Base-by-base conservation (phyloP, 1,140 invertebrate species). In the Drosophila malerkotliana region DNA sequence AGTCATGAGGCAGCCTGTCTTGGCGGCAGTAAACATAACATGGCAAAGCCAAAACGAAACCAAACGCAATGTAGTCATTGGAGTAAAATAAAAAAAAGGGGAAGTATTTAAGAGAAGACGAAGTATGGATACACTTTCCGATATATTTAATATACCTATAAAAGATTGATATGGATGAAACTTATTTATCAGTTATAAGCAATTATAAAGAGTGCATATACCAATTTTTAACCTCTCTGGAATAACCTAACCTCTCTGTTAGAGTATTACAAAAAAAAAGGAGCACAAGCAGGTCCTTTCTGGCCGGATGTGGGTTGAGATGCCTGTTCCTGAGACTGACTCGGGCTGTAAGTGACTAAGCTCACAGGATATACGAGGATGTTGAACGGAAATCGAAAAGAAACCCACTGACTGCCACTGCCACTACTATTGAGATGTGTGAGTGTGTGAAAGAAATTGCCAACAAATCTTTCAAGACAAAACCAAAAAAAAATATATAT, bases 391-490 rank as follows among this genome's bases (percentile, higher is more conserved):
- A 78, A 85, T 87, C 69, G 82, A 87, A 81, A 68, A 67, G 69
- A 67, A 67, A 57, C 64, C 59, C 59, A 47, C 18, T 47, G 44
- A 8, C 15, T n/a, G 4, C 26, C 26, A 28, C 26, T 4, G 39
- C n/a, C 12, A 14, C 14, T 15, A 9, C 10, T 12, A 3, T 6
- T 0, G 21, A 21, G 21, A 21, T 21, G 21, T 21, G 21, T 21
- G n/a, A n/a, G 21, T 7, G 41, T 44, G 41, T 8, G 71, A 66
- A 74, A 51, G 52, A 77, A 81, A 77, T 87, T 75, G 55, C 60
- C 69, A 78, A 82, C 82, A 85, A 85, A 87, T 85, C 82, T 87
- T 87, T 63, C 45, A 64, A 68, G 80, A 75, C 78, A 82, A 78
- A 80, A 88, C 63, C 64, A 58, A 61, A 62, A 52, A 47, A 18